Base-by-base conservation (phyloP, 2,888 invertebrate species). In the Cheilosia soror region DNA sequence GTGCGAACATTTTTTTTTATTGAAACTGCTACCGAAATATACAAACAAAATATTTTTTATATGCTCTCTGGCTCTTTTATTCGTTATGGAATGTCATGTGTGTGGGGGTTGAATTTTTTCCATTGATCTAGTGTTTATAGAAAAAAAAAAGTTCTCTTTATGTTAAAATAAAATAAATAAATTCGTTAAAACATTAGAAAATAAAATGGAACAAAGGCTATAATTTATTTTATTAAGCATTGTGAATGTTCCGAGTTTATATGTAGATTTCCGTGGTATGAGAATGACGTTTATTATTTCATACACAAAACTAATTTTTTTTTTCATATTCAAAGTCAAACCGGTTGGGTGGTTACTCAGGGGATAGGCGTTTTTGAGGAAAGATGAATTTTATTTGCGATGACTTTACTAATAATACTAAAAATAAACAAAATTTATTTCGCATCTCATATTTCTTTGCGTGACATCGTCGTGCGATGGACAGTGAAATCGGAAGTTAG, bases 211-310 rank as follows among this genome's bases (percentile, higher is more conserved):
- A 72, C 71, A 72, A 57, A 62, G 55, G 55, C 55, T 31, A 82
- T 82, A 78, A 78, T 78, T 78, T 73, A 73, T 58, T 76, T 76
- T 49, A 40, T 42, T 20, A 42, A 66, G 47, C 57, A 76, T 40
- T 60, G 42, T 42, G 76, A 68, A 60, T 20, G 51, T 66, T n/a
- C 42, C 60, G 65, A 29, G 7, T 63, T 20, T 63, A 49, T 37
- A n/a, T 51, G 5, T n/a, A n/a, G 2, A 1, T 15, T 15, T 37
- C 4, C 37, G 3, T 4, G 37, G 37, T 37, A 11, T 4, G 4
- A 37, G 20, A 37, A 3, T 37, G 37, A 37, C 9, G 37, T 37
- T 9, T 11, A 37, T 37, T 37, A 37, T 37, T 20, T 20, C 20
- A 37, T 11, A 11, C 37, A 11, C 11, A 9, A 37, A 37, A 11